phyloP scores from a whole-genome alignment of 2,888 invertebrate species.

The Antheraea yamamai region DNA sequence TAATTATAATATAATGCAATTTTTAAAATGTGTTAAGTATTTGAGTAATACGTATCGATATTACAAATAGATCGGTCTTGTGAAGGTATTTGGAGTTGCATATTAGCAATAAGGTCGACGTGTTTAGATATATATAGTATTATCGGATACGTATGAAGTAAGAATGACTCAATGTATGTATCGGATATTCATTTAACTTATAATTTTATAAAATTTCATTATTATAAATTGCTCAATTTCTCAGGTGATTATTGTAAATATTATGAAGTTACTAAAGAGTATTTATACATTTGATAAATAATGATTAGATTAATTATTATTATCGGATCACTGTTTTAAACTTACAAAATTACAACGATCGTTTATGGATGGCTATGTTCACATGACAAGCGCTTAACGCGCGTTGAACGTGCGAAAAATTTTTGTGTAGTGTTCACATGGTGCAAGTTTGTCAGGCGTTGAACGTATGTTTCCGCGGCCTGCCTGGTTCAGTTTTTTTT shows the following conservation, averaged over 20 bases:
- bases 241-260: neutral
- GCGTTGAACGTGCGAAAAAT: too few relatives aligned
- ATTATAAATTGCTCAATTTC: neutral
- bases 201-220: neutral
- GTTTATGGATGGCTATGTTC: neutral
- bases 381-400: too few relatives aligned
- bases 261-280: neutral
- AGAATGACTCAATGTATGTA: constrained; percentile 17
- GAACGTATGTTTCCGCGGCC: too few relatives aligned
- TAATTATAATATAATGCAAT: neutral
- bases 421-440: too few relatives aligned
- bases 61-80: constrained; percentile 16
- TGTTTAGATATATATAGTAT: constrained; percentile 17
- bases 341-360: neutral
- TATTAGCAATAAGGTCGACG: constrained; percentile 13
- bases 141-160: constrained; percentile 19
- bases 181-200: neutral
- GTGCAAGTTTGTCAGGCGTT: too few relatives aligned
- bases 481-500: too few relatives aligned
- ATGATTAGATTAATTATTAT: neutral
- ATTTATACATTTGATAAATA: neutral
- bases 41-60: constrained; percentile 6
- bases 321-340: neutral
- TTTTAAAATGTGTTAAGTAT: neutral
- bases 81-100: constrained; percentile 14